Conservation (phyloP, 2,113 vertebrate genomes). For the Scytalopus superciliaris region DNA sequence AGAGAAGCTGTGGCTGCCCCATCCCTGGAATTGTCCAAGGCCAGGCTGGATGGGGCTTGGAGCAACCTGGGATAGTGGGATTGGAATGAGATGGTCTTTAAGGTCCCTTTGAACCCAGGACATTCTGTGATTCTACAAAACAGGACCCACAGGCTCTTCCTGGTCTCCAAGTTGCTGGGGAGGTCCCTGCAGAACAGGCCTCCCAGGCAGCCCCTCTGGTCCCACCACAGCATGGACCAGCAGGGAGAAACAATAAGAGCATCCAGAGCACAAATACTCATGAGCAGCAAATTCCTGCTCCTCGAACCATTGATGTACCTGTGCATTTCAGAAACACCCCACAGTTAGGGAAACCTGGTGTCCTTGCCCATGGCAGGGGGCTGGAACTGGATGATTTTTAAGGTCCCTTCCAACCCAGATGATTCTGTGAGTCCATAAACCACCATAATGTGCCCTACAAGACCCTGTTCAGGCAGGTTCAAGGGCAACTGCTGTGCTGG, state of each 20-base stretch:
- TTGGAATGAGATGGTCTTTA: neutral
- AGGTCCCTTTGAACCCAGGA: neutral
- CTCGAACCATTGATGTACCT: neutral
- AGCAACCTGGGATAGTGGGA: accelerated
- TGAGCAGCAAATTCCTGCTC: neutral
- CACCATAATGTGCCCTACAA: accelerated
- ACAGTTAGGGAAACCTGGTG: neutral
- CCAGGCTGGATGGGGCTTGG: accelerated
- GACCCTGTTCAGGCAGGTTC: neutral
- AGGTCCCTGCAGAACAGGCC: accelerated
- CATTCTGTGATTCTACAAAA: neutral
- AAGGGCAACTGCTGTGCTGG: neutral
- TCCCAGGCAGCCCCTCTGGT: neutral
- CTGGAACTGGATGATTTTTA: neutral
- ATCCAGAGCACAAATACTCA: neutral
- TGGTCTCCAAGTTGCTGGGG: neutral
- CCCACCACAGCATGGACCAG: neutral
- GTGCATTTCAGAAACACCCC: neutral
- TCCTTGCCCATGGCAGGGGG: neutral
- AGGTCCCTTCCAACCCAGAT: neutral
- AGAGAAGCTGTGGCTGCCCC: neutral
- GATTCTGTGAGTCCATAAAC: neutral
- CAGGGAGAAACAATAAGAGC: neutral
- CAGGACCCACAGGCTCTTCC: neutral
- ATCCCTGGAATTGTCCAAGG: neutral